Evolutionary conservation across 35 echinoderm and acorn worm species (phyloP), one percentile per base, ranked within the genome.

Genomic region (Ptychodera flava): DNA sequence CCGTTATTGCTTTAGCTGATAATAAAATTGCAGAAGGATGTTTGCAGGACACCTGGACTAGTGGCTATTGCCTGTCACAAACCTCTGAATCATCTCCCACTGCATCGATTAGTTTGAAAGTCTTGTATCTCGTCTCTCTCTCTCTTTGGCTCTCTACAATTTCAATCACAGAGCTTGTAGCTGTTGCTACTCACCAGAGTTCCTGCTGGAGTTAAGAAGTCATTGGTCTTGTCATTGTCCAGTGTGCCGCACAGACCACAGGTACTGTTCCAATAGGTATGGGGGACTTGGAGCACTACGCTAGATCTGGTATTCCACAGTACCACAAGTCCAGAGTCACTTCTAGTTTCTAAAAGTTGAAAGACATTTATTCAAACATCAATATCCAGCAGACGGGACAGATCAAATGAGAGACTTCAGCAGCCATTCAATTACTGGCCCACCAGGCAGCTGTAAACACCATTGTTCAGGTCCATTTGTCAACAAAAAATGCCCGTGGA

Each of bases 221-320:
- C 95, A 85, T 97, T 97, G 1, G 76, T 77, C 29, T 35, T 53
- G 10, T 88, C 34, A 12, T 78, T 81, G 80, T 97, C 95, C 45
- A 92, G 93, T 29, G 87, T 91, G 16, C 95, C 95, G 80, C 95
- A 97, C 34, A 97, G 85, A 78, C 95, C 95, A 83, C 95, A 97
- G 22, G 45, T 64, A 12, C 45, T 22, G 22, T 64, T 64, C 45
- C 45, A 64, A 22, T 64, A 64, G 45, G 45, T 64, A 22, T 64
- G 22, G 45, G 45, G 45, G 22, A 64, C 45, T 12, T 64, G 22
- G 22, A 64, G 6, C 22, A 22, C 45, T 22, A 64, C 45, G 22
- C 45, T 64, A 22, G 6, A 31, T 16, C 31, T 78, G 32, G 31
- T 33, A 28, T 88, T 81, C 78, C 45, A 88, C 28, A 82, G 16